phyloP scores from a whole-genome alignment of 1,140 invertebrate species.

The Araneus ventricosus region DNA sequence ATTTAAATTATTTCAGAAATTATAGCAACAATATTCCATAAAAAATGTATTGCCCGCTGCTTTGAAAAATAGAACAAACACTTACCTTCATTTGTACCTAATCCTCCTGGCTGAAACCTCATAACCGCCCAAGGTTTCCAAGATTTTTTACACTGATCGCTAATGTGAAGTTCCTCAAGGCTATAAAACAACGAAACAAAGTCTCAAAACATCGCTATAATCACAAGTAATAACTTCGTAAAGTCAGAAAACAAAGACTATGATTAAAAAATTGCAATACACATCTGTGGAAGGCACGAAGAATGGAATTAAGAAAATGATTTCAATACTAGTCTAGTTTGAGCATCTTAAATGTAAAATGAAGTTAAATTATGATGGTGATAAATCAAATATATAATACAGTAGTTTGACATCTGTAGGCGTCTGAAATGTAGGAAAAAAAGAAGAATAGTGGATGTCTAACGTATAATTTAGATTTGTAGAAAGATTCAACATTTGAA shows the following conservation, averaged over 20 bases:
- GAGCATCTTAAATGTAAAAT: neutral
- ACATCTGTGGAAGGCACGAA: neutral
- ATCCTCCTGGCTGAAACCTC: slow-evolving; percentile 88
- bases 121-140: slow-evolving; percentile 91
- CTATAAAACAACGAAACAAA: slow-evolving; percentile 76
- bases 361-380: no score
- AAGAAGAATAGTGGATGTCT: no score
- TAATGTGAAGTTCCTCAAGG: slow-evolving; percentile 93
- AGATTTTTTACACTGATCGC: slow-evolving; percentile 89
- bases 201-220: neutral
- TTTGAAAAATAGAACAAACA: neutral
- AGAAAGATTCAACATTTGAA: neutral
- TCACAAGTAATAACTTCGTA: neutral
- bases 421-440: no score
- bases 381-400: no score
- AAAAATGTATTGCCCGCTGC: no score
- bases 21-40: no score
- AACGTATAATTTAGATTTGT: neutral
- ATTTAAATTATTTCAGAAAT: no score
- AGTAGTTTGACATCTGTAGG: no score
- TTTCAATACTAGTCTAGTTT: neutral
- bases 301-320: neutral
- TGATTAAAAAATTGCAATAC: neutral
- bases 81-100: slow-evolving; percentile 81
- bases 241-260: neutral